Percentiles rank a stretch among this genome's conserved stretches.
phyloP scores from a whole-genome alignment of 2,797 vertebrate genomes.

The Coluber constrictor region DNA sequence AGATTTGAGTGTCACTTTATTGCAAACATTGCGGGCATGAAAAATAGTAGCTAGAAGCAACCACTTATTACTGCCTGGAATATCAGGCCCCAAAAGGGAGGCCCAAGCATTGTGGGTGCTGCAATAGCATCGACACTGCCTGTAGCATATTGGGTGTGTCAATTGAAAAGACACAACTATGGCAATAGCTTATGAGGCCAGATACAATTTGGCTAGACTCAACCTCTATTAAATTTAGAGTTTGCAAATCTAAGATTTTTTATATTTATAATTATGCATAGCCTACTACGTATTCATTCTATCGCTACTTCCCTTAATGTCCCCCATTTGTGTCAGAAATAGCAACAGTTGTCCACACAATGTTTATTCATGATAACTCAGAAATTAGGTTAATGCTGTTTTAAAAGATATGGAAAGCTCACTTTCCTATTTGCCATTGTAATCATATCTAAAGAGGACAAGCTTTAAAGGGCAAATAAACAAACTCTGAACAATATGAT shows the following conservation, averaged over 20 bases:
- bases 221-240: neutral
- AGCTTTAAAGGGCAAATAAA: slow-evolving; percentile 13
- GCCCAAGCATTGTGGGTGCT: neutral
- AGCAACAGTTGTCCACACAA: neutral
- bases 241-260: neutral
- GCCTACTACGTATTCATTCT: neutral
- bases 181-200: neutral
- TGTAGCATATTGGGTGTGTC: neutral
- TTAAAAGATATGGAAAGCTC: slow-evolving; percentile 27
- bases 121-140: neutral
- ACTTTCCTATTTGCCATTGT: slow-evolving; percentile 29
- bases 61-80: neutral
- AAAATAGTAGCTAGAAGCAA: neutral
- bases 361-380: neutral
- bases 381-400: neutral
- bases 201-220: neutral
- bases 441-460: neutral
- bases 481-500: slow-evolving; percentile 26
- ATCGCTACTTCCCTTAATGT: neutral
- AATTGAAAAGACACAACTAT: neutral
- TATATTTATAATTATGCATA: neutral
- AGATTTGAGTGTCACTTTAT: neutral
- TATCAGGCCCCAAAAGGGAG: neutral
- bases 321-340: neutral
- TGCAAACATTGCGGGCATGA: neutral